These are phyloP conservation scores for Craniophora ligustri DNA, from an alignment of 2,888 invertebrate species.

Conservation along the genomic window DNA sequence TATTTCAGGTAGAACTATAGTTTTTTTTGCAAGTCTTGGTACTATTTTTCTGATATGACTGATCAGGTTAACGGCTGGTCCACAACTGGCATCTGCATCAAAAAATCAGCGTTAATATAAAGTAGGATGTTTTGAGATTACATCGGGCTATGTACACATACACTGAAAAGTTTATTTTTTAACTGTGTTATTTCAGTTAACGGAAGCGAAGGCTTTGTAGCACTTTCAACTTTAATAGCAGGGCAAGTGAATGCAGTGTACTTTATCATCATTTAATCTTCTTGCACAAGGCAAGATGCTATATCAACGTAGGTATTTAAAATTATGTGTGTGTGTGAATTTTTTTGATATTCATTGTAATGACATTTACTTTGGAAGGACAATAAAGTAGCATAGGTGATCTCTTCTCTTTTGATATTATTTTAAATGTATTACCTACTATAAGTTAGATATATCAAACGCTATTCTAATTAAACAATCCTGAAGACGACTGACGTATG, in stretches of 20 bases:
- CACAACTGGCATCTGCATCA: constrained; percentile 51
- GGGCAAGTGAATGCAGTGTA: neutral
- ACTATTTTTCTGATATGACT: constrained; percentile 18
- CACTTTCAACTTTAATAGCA: constrained; percentile 15
- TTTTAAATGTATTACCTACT: no score
- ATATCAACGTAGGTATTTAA: neutral
- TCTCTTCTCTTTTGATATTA: no score
- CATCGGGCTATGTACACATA: constrained; percentile 10
- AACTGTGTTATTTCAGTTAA: constrained; percentile 8
- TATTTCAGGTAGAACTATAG: constrained; percentile 1
- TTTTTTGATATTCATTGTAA: neutral
- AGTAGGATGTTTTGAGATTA: constrained; percentile 29
- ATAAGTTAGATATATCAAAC: no score
- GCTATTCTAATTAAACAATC: no score
- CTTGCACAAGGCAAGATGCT: neutral
- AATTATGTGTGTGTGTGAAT: no score
- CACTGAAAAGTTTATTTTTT: constrained; percentile 5
- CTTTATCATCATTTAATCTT: constrained; percentile 2
- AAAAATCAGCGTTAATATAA: constrained; percentile 52
- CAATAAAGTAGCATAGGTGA: no score
- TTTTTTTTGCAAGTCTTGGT: constrained; percentile 12
- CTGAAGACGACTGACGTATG: no score
- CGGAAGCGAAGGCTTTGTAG: constrained; percentile 3
- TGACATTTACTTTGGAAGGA: no score
- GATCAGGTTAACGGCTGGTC: constrained; percentile 32